phyloP scores from a whole-genome alignment of 2,888 invertebrate genomes.

The Limnephilus marmoratus region DNA sequence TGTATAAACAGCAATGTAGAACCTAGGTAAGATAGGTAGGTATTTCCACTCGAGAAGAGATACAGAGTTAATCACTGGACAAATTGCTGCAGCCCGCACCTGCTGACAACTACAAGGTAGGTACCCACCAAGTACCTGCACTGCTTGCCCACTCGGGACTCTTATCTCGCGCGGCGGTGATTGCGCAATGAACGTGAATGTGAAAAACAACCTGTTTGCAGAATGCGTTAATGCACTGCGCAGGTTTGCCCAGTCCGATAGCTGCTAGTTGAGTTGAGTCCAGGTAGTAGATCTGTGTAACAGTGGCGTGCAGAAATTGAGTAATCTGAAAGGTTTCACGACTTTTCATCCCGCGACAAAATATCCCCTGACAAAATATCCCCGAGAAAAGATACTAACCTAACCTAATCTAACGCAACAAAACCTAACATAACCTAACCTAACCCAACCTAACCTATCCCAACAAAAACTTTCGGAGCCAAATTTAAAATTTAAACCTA shows the following conservation, averaged over 20 bases:
- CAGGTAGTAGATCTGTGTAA: background rate
- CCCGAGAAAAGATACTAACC: too few species aligned
- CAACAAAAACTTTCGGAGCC: too few species aligned
- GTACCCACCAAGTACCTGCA: background rate
- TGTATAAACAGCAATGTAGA: background rate
- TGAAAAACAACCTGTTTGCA: constrained; percentile 28
- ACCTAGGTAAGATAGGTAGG: background rate
- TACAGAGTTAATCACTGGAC: constrained; percentile 18
- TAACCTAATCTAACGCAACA: too few species aligned
- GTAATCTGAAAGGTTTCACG: too few species aligned
- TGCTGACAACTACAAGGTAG: background rate
- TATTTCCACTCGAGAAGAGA: background rate
- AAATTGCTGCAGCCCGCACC: constrained; percentile 9
- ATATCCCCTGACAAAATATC: too few species aligned
- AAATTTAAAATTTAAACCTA: too few species aligned
- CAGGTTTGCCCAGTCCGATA: constrained; percentile 18
- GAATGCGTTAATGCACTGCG: constrained; percentile 33
- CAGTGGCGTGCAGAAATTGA: background rate
- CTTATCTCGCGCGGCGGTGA: background rate
- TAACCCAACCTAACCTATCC: too few species aligned
- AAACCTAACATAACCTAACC: too few species aligned
- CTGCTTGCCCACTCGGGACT: constrained; percentile 2
- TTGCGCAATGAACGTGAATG: constrained; percentile 30
- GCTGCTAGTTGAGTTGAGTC: background rate
- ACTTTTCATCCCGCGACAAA: too few species aligned